Evolutionary conservation across 2,888 invertebrate species (phyloP), one percentile per base, ranked within the genome.

Genomic region (Gymnocheta viridis): DNA sequence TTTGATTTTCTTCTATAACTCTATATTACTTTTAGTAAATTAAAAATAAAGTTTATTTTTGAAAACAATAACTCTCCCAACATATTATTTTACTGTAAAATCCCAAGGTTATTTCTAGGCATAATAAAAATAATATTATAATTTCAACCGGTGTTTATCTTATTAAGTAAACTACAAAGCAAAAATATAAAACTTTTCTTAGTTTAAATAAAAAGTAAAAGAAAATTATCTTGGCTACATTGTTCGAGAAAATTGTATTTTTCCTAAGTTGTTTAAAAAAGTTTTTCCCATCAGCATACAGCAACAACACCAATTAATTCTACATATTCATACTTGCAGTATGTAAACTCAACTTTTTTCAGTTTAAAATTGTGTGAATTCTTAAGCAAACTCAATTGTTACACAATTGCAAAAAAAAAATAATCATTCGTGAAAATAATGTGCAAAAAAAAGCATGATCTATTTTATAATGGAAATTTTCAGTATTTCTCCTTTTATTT

Each of bases 291-390:
- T 51, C 44, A 67, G 10, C 51, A 38, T 51, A 27, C 17, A 41
- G 35, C 12, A 41, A 19, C 7, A 51, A 32, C 44, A 17, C 32
- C 22, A n/a, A n/a, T n/a, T 35, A 58, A 41, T 22, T 69, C 51
- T 22, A 5, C 38, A 44, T 51, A 22, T n/a, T 24, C 41, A 56
- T 35, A 22, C 32, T 47, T 10, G 12, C 24, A 27, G 22, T 22
- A 29, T 4, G 2, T 58, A 22, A 38, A 38, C 17, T 38, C 22
- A n/a, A 32, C 14, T 41, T 54, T 58, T n/a, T 51, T 7, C 24
- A 4, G n/a, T 54, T 69, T 49, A 60, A 80, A 67, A 60, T 47
- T 12, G 69, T 74, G 74, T 74, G 74, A 74, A 74, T 44, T 69
- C 27, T 47, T 41, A 54, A 35, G 9, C 12, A 54, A 64, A 56